Evolutionary conservation across 2,888 invertebrate species (phyloP).

Genomic region (Minunthozetes semirufus): DNA sequence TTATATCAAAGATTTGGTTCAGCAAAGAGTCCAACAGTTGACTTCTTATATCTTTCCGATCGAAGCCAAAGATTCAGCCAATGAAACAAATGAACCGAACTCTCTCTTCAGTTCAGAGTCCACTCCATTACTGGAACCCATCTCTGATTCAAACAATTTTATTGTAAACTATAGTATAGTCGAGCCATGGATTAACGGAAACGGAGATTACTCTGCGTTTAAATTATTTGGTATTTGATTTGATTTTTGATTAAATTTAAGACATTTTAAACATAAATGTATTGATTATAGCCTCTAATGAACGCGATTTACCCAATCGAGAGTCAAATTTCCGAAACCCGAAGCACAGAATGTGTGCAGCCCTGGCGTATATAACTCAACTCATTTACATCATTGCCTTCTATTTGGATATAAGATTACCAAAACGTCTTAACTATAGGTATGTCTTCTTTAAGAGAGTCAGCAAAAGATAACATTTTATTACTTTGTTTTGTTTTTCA

Average conservation of each 20-base stretch:
- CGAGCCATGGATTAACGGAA: constrained; percentile 72
- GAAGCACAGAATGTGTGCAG: constrained; percentile 68
- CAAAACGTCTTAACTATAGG: constrained; percentile 51
- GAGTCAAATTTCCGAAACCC: constrained; percentile 55
- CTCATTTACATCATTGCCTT: constrained; percentile 71
- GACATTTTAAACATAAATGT: not conserved
- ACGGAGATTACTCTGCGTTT: constrained; percentile 74
- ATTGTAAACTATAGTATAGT: constrained; percentile 54
- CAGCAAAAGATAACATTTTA: constrained; percentile 21
- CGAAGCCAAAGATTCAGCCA: constrained; percentile 11
- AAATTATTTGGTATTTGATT: constrained; percentile 57
- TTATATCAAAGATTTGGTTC: constrained; percentile 12
- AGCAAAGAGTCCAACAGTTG: constrained; percentile 33
- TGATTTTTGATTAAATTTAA: no score
- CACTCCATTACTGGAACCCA: constrained; percentile 21
- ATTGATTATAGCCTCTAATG: constrained; percentile 22
- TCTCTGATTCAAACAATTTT: not conserved
- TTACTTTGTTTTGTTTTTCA: constrained; percentile 48
- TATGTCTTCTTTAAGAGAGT: not conserved
- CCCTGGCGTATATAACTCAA: constrained; percentile 77
- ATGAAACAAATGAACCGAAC: not conserved
- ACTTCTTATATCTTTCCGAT: constrained; percentile 36
- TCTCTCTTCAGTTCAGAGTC: not conserved
- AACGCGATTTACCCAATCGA: constrained; percentile 23
- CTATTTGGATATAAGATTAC: constrained; percentile 72